Evolutionary conservation across 2,888 invertebrate species (phyloP), one percentile per base, ranked within the genome.

Genomic region (Platycheirus albimanus): DNA sequence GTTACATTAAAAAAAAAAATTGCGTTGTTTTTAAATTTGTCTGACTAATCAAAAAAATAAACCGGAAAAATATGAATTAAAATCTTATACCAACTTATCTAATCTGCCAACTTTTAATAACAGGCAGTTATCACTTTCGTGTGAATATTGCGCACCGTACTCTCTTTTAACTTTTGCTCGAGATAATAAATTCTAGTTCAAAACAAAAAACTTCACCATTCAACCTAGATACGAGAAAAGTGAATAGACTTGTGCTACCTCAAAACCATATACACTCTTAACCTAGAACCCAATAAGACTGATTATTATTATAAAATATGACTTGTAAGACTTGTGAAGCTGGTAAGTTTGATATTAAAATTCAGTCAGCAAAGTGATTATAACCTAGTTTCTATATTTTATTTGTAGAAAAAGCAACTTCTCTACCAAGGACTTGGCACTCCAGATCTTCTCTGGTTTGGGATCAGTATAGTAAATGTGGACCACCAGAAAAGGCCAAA

Each of bases 281-380:
- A n/a, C 19, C 15, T 10, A 17, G 10, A 17, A 15, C 11, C 24
- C 3, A 11, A 15, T 33, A 76, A 74, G 70, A 76, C 71, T 67
- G 75, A 80, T 10, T 33, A 24, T 7, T 33, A 33, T 24, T 6
- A 24, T 24, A n/a, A 13, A 54, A 47, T 52, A 72, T 77, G 67
- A 71, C 61, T 63, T 81, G 81, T 56, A 72, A 77, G 43, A 49
- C 10, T 24, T 81, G 81, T 28, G 41, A 81, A 17, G 54, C 54
- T 43, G 54, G 81, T 81, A 56, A 81, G 81, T 51, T 7, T 41
- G 3, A 10, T 6, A 20, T 1, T 10, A 0, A 20, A 13, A 2
- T 17, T 6, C 6, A 4, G 6, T 24, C 3, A 24, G n/a, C 3
- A 24, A 3, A 24, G 24, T 24, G 3, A 24, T 24, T 24, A 24